Evolutionary conservation across 2,888 invertebrate genomes (phyloP).

Genomic region (Oegoconia quadripuncta): DNA sequence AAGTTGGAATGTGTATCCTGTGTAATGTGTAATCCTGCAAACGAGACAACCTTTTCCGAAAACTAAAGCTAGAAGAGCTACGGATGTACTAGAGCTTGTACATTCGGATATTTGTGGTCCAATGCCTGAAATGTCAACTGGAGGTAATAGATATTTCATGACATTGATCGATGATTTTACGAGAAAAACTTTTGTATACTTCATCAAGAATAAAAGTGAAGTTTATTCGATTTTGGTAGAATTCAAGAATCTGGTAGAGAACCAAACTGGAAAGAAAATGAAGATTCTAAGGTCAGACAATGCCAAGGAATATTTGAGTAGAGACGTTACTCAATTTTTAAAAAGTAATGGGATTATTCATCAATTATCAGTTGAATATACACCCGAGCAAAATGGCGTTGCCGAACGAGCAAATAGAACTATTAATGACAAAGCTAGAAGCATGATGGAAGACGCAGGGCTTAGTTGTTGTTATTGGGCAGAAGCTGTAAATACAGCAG

Average conservation of each 20-base stretch:
- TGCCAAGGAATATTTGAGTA: constrained; percentile 12
- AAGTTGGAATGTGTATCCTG: constrained; percentile 5
- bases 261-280: constrained; percentile 10
- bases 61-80: neutral
- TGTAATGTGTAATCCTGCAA: constrained; percentile 3
- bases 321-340: constrained; percentile 8
- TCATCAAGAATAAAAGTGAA: constrained; percentile 9
- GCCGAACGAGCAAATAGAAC: constrained; percentile 27
- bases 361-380: constrained; percentile 25
- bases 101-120: constrained; percentile 12
- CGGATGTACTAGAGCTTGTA: constrained; percentile 2
- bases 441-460: constrained; percentile 8
- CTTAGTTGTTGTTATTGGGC: constrained; percentile 6
- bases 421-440: constrained; percentile 14
- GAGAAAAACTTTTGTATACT: constrained; percentile 14
- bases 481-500: constrained; percentile 16
- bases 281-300: too few relatives aligned
- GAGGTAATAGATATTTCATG: constrained; percentile 3
- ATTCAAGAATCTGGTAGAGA: constrained; percentile 7
- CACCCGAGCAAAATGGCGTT: constrained; percentile 33
- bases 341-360: constrained; percentile 24
- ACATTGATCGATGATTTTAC: constrained; percentile 8
- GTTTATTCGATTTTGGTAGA: constrained; percentile 4
- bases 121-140: too few relatives aligned
- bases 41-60: constrained; percentile 3